Conservation (phyloP, 2,888 invertebrate species). For the Cataglyphis livida region DNA sequence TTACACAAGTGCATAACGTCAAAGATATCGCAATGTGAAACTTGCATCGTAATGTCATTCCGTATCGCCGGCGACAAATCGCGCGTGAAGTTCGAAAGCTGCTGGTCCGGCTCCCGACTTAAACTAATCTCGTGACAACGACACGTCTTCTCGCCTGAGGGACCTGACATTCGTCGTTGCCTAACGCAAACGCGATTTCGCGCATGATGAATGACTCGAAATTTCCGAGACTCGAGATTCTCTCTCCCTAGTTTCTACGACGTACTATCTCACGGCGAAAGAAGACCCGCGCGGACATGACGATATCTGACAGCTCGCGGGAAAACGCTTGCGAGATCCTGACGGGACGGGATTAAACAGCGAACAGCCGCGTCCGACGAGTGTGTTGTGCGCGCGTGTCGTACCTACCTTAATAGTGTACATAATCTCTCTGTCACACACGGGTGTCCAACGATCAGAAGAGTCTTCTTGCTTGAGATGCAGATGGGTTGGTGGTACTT, state of each 20-base stretch:
- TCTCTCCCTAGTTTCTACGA: slow-evolving; percentile 1
- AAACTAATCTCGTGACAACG: slow-evolving; percentile 47
- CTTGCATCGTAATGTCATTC: slow-evolving; percentile 44
- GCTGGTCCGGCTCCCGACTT: not conserved
- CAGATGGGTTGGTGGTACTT: slow-evolving; percentile 83
- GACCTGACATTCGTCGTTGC: slow-evolving; percentile 44
- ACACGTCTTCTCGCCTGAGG: slow-evolving; percentile 26
- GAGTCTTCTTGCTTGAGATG: slow-evolving; percentile 78
- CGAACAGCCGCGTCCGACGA: slow-evolving; percentile 38
- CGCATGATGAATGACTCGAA: slow-evolving; percentile 38
- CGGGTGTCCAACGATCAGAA: slow-evolving; percentile 75
- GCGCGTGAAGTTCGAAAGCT: slow-evolving; percentile 24
- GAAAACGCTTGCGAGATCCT: not conserved
- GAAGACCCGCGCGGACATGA: slow-evolving; percentile 14
- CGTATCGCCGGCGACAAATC: slow-evolving; percentile 44
- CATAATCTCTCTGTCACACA: slow-evolving; percentile 81
- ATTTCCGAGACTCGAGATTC: slow-evolving; percentile 12
- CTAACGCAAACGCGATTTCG: slow-evolving; percentile 34
- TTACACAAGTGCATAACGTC: slow-evolving; percentile 31
- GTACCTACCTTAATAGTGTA: slow-evolving; percentile 83
- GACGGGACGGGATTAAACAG: slow-evolving; percentile 40
- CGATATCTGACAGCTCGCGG: not conserved
- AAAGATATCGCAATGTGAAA: slow-evolving; percentile 30
- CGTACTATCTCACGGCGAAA: not conserved
- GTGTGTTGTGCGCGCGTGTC: slow-evolving; percentile 46